These are phyloP conservation scores for Sapajus apella DNA, from an alignment of 2,113 vertebrate genomes.

Conservation along the genomic window DNA sequence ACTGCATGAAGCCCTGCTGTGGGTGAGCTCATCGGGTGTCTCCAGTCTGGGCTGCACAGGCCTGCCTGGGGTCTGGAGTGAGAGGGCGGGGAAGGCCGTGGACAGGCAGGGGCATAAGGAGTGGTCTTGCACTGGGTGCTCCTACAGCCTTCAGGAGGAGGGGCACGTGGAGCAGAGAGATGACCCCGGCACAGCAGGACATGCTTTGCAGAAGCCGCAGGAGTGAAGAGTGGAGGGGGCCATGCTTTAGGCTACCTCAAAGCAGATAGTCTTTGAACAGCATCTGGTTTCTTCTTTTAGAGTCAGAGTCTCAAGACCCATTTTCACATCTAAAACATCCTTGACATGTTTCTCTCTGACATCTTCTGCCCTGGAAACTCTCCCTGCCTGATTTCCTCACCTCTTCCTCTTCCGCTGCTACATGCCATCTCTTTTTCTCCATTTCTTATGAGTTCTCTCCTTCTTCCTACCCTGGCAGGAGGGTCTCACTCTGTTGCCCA, in stretches of 20 bases:
- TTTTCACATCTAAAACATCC: too few species aligned
- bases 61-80: fast-evolving
- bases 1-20: background rate
- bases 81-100: background rate
- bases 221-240: background rate
- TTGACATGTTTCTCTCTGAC: fast-evolving
- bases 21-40: background rate
- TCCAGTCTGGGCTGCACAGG: fast-evolving
- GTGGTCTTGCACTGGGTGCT: background rate
- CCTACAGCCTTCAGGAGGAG: fast-evolving
- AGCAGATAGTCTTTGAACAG: background rate
- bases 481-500: background rate
- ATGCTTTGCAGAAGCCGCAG: background rate
- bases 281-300: background rate
- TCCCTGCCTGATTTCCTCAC: fast-evolving
- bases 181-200: background rate
- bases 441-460: fast-evolving
- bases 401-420: fast-evolving
- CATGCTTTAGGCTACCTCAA: fast-evolving
- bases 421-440: too few species aligned
- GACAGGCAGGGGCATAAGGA: background rate
- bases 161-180: background rate
- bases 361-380: fast-evolving
- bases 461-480: too few species aligned
- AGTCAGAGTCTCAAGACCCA: too few species aligned